Percentiles rank a stretch among this genome's conserved stretches.
Evolutionary conservation across 2,113 vertebrate species (phyloP).

Genomic region (Gymnorhina tibicen): DNA sequence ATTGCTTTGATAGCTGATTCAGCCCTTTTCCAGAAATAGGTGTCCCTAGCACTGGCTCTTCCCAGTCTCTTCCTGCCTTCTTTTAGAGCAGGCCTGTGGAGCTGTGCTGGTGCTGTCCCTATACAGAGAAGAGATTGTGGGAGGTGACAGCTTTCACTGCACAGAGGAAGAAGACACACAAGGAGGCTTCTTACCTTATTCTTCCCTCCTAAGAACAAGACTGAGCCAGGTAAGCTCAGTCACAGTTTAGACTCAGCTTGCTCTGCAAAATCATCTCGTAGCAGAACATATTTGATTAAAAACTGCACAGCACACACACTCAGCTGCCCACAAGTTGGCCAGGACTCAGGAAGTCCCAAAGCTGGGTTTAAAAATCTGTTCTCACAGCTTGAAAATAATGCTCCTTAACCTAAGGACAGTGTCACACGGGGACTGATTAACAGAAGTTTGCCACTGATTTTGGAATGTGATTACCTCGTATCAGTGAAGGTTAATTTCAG

Average conservation of each 20-base stretch:
- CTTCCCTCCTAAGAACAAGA: not conserved
- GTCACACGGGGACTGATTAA: not conserved
- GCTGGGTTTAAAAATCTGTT: constrained; percentile 5
- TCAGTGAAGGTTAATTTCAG: constrained; percentile 2
- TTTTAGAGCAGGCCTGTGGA: not conserved
- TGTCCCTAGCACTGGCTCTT: not conserved
- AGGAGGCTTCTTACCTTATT: not conserved
- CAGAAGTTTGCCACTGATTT: not conserved
- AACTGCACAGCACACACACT: not conserved
- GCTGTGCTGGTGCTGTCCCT: not conserved
- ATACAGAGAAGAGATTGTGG: not conserved
- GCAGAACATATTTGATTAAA: not conserved
- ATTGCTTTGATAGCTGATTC: not conserved
- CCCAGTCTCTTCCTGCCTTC: not conserved
- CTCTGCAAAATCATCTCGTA: not conserved
- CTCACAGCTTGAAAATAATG: constrained; percentile 19
- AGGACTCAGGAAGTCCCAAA: not conserved
- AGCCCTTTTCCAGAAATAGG: not conserved
- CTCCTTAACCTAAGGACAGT: not conserved
- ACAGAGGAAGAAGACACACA: not conserved
- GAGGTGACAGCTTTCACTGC: not conserved
- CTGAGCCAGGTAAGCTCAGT: not conserved
- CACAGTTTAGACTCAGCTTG: not conserved
- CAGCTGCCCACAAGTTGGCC: not conserved
- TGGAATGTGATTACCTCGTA: not conserved